Conservation (phyloP, 2,797 vertebrate species). For the Acestrorhynchus altus region DNA sequence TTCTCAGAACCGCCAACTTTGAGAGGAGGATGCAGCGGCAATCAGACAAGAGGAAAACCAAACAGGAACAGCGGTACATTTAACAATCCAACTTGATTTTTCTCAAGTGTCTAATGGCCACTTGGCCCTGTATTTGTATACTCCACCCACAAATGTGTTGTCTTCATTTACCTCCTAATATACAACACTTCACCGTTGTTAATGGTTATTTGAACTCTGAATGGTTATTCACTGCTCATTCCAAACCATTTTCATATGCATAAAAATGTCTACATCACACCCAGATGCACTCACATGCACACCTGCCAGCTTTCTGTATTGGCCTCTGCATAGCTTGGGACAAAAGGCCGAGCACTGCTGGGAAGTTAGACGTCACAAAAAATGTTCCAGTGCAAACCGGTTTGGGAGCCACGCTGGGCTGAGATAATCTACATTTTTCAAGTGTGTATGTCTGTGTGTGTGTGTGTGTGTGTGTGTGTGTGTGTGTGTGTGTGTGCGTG, state of each 20-base stretch:
- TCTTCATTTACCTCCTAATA: neutral
- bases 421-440: constrained; percentile 11
- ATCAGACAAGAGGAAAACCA: constrained; percentile 77
- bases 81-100: neutral
- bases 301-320: neutral
- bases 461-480: constrained; percentile 8
- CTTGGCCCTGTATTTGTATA: neutral
- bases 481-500: constrained; percentile 22
- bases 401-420: constrained; percentile 14
- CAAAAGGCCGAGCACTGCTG: constrained; percentile 15
- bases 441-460: neutral
- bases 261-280: neutral
- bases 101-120: neutral
- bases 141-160: neutral
- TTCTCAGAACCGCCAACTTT: constrained; percentile 73
- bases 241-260: neutral
- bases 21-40: constrained; percentile 81
- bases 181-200: neutral
- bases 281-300: neutral
- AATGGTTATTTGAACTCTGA: too few relatives aligned
- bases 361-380: constrained; percentile 17
- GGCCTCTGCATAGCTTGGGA: constrained; percentile 9
- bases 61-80: constrained; percentile 89
- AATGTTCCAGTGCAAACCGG: constrained; percentile 38
- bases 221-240: neutral